Base-by-base conservation (phyloP, 2,113 vertebrate genomes). In the Cebus imitator region DNA sequence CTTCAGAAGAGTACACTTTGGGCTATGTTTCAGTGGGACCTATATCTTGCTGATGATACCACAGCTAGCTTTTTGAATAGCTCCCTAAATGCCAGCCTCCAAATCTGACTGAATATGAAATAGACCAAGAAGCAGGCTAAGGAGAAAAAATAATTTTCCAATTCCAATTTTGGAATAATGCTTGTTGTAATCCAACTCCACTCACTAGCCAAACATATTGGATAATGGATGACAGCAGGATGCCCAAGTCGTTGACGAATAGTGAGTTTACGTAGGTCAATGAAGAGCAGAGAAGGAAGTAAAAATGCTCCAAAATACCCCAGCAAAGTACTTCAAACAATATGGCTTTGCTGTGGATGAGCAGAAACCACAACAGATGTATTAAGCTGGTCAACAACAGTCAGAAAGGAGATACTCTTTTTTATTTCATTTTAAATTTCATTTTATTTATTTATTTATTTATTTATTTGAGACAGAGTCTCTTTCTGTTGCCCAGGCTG, bases 281-380 rank as follows among this genome's bases (percentile, higher is more conserved):
- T 37, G 35, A 95, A 45, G 80, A 90, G 95, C 17, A 94, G 66
- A 90, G 35, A 90, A 96, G 84, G 57, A 91, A 91, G 64, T 27
- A 85, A 85, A 88, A 85, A 89, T 87, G n/a, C 32, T 89, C 86
- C 76, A 73, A 57, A 93, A 96, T 37, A 88, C 2, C 40, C 32
- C 80, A 83, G 81, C 58, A 66, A 91, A 96, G 79, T 66, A 82
- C 27, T 87, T 96, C 89, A 92, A 87, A 96, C 37, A 78, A 88
- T 13, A 27, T 55, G 83, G 91, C 30, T 58, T 90, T 92, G 48
- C 27, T 88, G n/a, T 52, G 40, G 70, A 40, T 48, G 23, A 78
- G 55, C 35, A 61, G 83, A 95, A 96, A 93, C 23, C n/a, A 45
- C 30, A 81, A 91, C 35, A 83, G 78, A 58, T 80, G 21, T 58